phyloP scores from a whole-genome alignment of 2,888 invertebrate genomes.

The Flexamia atlantica region DNA sequence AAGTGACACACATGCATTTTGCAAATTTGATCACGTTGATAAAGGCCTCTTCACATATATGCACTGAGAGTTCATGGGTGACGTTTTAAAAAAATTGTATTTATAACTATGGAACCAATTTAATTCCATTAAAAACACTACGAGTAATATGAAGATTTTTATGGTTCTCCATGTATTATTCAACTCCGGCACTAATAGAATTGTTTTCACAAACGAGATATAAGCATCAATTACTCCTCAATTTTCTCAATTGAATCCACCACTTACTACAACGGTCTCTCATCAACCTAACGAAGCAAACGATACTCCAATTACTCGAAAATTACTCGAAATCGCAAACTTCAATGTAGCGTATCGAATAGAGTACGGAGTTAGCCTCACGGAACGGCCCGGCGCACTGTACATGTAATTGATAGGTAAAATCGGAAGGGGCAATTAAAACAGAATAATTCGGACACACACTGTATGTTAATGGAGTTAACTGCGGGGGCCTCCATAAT shows the following conservation, averaged over 20 bases:
- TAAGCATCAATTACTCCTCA: neutral
- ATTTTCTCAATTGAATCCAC: neutral
- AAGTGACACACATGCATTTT: too few relatives aligned
- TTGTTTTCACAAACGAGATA: too few relatives aligned
- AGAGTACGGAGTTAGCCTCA: neutral
- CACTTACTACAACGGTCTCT: neutral
- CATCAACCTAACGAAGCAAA: neutral
- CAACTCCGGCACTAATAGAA: too few relatives aligned
- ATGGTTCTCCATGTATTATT: too few relatives aligned
- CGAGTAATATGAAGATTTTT: too few relatives aligned
- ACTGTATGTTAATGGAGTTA: conserved; percentile 22
- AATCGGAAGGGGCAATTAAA: conserved; percentile 5
- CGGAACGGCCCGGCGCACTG: neutral
- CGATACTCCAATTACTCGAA: neutral
- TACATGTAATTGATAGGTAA: conserved; percentile 9
- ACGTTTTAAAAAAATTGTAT: too few relatives aligned
- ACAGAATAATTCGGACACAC: conserved; percentile 2
- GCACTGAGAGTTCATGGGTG: too few relatives aligned
- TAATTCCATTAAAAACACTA: too few relatives aligned
- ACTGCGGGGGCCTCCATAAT: conserved; percentile 12
- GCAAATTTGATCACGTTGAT: too few relatives aligned
- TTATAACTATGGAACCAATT: too few relatives aligned
- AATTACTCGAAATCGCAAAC: neutral
- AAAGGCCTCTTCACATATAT: too few relatives aligned
- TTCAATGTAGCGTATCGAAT: neutral